Conservation (phyloP, 1,140 invertebrate species). For the Hyphantria cunea region DNA sequence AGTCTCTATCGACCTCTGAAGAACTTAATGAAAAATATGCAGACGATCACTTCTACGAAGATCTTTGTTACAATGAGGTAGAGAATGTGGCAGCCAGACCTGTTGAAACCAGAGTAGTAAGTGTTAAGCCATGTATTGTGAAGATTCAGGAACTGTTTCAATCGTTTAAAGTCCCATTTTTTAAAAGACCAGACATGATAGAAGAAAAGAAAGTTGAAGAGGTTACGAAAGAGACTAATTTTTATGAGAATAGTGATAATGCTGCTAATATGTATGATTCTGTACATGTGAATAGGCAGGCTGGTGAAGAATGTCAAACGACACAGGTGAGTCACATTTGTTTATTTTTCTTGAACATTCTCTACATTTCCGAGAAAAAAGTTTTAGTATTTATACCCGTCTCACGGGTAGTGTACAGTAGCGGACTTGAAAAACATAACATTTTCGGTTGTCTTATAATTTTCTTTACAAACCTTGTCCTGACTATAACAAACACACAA, state of each 20-base stretch:
- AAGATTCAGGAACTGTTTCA: constrained; percentile 71
- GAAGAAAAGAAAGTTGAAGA: constrained; percentile 28
- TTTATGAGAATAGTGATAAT: constrained; percentile 67
- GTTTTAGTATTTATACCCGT: no score
- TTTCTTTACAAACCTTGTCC: no score
- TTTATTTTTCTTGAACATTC: no score
- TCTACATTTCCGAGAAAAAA: no score
- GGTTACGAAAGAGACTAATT: constrained; percentile 41
- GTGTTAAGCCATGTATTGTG: constrained; percentile 58
- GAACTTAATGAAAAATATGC: constrained; percentile 48
- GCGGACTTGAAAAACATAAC: no score
- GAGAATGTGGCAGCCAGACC: constrained; percentile 38
- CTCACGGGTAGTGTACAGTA: no score
- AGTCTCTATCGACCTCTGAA: constrained; percentile 54
- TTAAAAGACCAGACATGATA: constrained; percentile 41
- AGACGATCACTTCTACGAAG: constrained; percentile 75
- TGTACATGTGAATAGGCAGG: constrained; percentile 46
- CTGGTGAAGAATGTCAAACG: constrained; percentile 36
- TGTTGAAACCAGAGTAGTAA: constrained; percentile 21
- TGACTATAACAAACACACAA: no score
- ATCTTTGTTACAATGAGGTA: constrained; percentile 65
- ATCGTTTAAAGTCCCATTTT: constrained; percentile 67
- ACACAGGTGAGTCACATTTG: constrained; percentile 39
- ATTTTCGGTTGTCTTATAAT: no score
- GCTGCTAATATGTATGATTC: constrained; percentile 68